Percentiles rank a stretch among this genome's conserved stretches.
These are phyloP conservation scores for Neofelis nebulosa DNA, from an alignment of 2,113 vertebrate species.

Conservation along the genomic window DNA sequence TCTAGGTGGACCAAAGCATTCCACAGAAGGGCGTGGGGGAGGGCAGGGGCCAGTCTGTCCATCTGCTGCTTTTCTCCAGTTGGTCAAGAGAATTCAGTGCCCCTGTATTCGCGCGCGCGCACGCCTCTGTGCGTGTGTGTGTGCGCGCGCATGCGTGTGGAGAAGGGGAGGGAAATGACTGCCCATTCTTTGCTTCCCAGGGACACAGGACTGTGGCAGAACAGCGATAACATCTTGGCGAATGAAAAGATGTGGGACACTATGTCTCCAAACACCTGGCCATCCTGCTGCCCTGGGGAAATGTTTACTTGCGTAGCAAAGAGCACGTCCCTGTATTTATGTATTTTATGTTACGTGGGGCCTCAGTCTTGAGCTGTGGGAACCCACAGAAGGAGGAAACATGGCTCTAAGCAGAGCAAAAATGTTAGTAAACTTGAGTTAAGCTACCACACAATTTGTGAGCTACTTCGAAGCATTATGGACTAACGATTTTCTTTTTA, in stretches of 20 bases:
- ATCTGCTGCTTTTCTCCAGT: neutral
- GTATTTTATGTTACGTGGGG: neutral
- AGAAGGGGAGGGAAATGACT: neutral
- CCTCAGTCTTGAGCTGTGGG: neutral
- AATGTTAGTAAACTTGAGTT: neutral
- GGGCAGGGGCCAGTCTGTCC: accelerated
- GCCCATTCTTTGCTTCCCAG: neutral
- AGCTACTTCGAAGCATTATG: neutral
- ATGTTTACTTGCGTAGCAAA: neutral
- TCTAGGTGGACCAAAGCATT: neutral
- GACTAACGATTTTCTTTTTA: neutral
- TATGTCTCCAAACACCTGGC: neutral
- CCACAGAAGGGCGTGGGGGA: neutral
- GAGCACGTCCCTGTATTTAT: accelerated
- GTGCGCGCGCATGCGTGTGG: neutral
- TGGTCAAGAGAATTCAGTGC: neutral
- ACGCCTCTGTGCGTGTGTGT: neutral
- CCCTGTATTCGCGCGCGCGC: neutral
- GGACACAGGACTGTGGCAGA: neutral
- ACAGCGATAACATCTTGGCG: neutral
- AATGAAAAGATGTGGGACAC: neutral
- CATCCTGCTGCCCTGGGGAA: neutral
- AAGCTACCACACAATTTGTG: neutral
- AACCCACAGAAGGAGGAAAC: neutral
- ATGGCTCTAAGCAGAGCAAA: neutral